These are phyloP conservation scores for Brenthis daphne DNA, from an alignment of 2,888 invertebrate genomes.

Conservation along the genomic window DNA sequence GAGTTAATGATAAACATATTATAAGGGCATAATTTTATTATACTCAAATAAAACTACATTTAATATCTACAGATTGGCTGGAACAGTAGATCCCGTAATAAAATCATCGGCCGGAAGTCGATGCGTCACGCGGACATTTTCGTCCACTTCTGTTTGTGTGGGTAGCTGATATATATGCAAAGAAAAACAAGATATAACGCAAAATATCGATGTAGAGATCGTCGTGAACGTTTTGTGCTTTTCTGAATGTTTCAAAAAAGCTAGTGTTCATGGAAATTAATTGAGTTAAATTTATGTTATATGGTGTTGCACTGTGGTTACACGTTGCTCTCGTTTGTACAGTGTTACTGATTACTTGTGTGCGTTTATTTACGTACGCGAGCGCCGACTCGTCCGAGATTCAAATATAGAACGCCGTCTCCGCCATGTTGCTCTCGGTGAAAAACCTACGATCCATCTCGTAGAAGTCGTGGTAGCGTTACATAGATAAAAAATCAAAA, in stretches of 20 bases:
- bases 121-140: conserved; percentile 78
- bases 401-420: conserved; percentile 81
- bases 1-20: not conserved
- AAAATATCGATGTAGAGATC: not conserved
- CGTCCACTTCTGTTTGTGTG: conserved; percentile 72
- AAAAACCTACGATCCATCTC: conserved; percentile 77
- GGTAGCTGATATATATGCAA: conserved; percentile 45
- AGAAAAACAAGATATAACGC: conserved; percentile 22
- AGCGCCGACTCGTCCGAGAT: conserved; percentile 83
- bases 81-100: conserved; percentile 75
- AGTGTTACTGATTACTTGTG: conserved; percentile 79
- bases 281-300: conserved; percentile 43
- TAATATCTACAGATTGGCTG: conserved; percentile 43
- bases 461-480: conserved; percentile 64
- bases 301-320: conserved; percentile 58
- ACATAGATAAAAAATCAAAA: conserved; percentile 47
- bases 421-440: conserved; percentile 81
- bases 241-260: conserved; percentile 4
- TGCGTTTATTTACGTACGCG: conserved; percentile 82
- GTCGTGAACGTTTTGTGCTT: not conserved
- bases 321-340: conserved; percentile 69
- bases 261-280: conserved; percentile 46
- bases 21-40: not conserved
- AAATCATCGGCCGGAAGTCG: conserved; percentile 79
- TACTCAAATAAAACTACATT: conserved; percentile 34